Conservation (phyloP, 2,113 vertebrate species). For the Deroptyus accipitrinus region DNA sequence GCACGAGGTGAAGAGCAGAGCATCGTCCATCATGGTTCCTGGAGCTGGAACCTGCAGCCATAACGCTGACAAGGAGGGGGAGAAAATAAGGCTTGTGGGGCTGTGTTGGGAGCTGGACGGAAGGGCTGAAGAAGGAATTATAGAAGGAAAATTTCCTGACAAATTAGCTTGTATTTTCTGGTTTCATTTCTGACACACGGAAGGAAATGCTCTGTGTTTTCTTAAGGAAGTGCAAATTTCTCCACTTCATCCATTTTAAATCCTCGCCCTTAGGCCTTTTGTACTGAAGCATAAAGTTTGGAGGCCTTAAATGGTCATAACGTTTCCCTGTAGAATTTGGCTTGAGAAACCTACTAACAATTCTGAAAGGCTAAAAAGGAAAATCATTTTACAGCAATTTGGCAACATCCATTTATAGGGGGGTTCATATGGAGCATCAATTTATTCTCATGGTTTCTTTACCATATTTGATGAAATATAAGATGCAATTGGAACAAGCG, state of each 20-base stretch:
- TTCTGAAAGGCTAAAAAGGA: constrained; percentile 80
- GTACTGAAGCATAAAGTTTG: constrained; percentile 86
- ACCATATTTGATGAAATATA: constrained; percentile 81
- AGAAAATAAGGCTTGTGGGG: constrained; percentile 69
- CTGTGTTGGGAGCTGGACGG: constrained; percentile 12
- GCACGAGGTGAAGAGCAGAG: constrained; percentile 56
- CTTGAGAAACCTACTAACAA: constrained; percentile 76
- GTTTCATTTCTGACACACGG: constrained; percentile 84
- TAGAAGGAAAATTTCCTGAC: constrained; percentile 83
- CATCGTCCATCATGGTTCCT: constrained; percentile 59
- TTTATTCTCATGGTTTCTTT: constrained; percentile 77
- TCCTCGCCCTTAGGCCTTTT: constrained; percentile 84
- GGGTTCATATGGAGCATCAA: constrained; percentile 79
- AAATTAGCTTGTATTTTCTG: constrained; percentile 87
- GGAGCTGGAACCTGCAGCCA: constrained; percentile 40
- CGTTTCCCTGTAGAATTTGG: constrained; percentile 82
- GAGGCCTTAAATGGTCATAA: constrained; percentile 84
- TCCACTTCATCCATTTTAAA: constrained; percentile 90
- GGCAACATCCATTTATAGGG: constrained; percentile 69
- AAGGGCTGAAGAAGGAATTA: constrained; percentile 72
- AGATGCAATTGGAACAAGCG: constrained; percentile 72
- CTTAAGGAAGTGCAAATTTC: constrained; percentile 95
- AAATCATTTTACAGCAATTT: constrained; percentile 81
- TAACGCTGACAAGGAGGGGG: constrained; percentile 69
- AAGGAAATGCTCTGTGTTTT: constrained; percentile 94